Evolutionary conservation across 2,888 invertebrate species (phyloP), one percentile per base, ranked within the genome.

Genomic region (Leucophenga montana): DNA sequence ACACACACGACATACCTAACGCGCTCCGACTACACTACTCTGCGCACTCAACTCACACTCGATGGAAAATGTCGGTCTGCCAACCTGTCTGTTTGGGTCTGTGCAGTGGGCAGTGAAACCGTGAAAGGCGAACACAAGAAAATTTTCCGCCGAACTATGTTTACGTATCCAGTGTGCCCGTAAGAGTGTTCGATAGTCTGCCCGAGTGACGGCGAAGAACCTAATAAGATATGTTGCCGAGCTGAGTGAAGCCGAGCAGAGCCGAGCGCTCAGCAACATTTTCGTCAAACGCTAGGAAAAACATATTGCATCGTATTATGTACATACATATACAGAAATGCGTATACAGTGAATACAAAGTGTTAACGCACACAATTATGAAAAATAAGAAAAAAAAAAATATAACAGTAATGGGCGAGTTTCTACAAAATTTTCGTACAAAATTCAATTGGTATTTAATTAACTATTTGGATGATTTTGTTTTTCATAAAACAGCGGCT

Each of bases 91-190:
- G 53, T n/a, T 8, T 53, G 53, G 9, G 1, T 53, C 14, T n/a
- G 1, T 50, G 11, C 14, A 14, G 69, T 48, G 73, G 70, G 59
- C 46, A 56, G 50, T 68, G 75, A 22, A n/a, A 50, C 18, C 5
- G 16, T 33, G 33, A 5, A 5, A 33, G 8, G 33, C 33, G 33
- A 33, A n/a, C n/a, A 33, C 33, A 8, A 33, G 33, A 33, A 3
- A 33, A 8, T 33, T 33, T 27, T 54, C 68, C 75, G 75, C 71
- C 67, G 64, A 71, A 69, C 77, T 82, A 73, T 82, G 80, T 79
- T 70, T 73, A 83, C 82, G 84, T 84, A 84, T 84, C 83, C 84
- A 84, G 75, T 79, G 81, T 76, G 78, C 81, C 80, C 83, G 82
- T 77, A 73, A 79, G 78, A 84, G 82, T 84, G 74, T 72, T 59